phyloP scores from a whole-genome alignment of 2,888 invertebrate genomes.

The Aporophyla nigra region DNA sequence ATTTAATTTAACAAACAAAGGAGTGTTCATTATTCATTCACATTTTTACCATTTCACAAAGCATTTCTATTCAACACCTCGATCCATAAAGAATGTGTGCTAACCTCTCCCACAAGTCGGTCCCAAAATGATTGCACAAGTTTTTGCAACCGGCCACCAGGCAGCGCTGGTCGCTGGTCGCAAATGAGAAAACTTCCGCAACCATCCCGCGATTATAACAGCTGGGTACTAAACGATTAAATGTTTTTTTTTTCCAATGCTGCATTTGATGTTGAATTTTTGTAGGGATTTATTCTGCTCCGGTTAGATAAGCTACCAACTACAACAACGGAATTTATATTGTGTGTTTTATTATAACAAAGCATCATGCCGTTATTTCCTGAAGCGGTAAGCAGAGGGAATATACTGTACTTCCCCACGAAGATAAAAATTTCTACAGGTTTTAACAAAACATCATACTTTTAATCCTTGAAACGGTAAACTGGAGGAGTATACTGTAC shows the following conservation, averaged over 20 bases:
- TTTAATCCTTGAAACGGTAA: not conserved
- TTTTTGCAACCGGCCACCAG: slow-evolving; percentile 58
- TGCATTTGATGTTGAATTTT: not conserved
- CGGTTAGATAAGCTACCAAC: too few relatives aligned
- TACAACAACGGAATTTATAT: too few relatives aligned
- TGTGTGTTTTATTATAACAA: not conserved
- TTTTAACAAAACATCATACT: too few relatives aligned
- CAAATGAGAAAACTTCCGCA: slow-evolving; percentile 69
- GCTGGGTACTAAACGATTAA: slow-evolving; percentile 47
- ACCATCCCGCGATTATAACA: slow-evolving; percentile 58
- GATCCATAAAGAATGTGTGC: slow-evolving; percentile 56
- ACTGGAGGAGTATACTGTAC: not conserved
- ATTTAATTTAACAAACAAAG: not conserved
- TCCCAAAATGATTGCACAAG: slow-evolving; percentile 67
- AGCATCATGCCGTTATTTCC: not conserved
- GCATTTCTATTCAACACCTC: slow-evolving; percentile 38
- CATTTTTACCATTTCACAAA: not conserved
- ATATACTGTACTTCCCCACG: too few relatives aligned
- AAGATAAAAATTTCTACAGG: too few relatives aligned
- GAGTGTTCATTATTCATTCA: not conserved
- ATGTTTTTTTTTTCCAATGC: slow-evolving; percentile 34
- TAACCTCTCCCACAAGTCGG: slow-evolving; percentile 45
- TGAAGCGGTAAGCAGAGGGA: not conserved
- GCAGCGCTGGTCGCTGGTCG: slow-evolving; percentile 42
- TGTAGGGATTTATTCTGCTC: not conserved